Percentiles rank a stretch among this genome's conserved stretches.
phyloP scores from a whole-genome alignment of 1,140 invertebrate genomes.

The Calephelis nemesis region DNA sequence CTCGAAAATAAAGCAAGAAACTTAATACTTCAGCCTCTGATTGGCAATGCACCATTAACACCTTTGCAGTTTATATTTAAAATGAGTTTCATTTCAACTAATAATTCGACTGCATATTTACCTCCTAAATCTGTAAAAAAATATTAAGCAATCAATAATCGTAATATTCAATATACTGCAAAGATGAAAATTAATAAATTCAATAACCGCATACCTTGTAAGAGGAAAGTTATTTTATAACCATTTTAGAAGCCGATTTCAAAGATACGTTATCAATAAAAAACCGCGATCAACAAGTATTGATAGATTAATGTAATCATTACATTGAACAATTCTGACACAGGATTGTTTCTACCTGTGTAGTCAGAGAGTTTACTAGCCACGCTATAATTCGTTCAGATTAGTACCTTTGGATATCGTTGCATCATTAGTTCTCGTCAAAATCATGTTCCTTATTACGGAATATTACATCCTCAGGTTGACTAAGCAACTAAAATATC shows the following conservation, averaged over 20 bases:
- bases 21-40: too few relatives aligned
- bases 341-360: background rate
- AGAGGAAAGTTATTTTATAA: constrained; percentile 9
- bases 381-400: too few relatives aligned
- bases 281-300: background rate
- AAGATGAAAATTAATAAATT: constrained; percentile 11
- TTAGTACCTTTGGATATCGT: too few relatives aligned
- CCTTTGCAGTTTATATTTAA: background rate
- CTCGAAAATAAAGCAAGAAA: too few relatives aligned
- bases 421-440: too few relatives aligned
- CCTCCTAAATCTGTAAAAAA: background rate
- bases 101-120: too few relatives aligned
- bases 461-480: too few relatives aligned
- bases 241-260: background rate
- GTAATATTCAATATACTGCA: background rate
- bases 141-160: constrained; percentile 9
- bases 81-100: background rate
- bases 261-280: constrained; percentile 6
- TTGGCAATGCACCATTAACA: too few relatives aligned
- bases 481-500: too few relatives aligned
- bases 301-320: background rate
- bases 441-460: too few relatives aligned
- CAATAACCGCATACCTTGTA: constrained; percentile 7
- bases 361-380: background rate
- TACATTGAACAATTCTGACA: background rate